Evolutionary conservation across 2,113 vertebrate species (phyloP).

Genomic region (Anhinga anhinga): DNA sequence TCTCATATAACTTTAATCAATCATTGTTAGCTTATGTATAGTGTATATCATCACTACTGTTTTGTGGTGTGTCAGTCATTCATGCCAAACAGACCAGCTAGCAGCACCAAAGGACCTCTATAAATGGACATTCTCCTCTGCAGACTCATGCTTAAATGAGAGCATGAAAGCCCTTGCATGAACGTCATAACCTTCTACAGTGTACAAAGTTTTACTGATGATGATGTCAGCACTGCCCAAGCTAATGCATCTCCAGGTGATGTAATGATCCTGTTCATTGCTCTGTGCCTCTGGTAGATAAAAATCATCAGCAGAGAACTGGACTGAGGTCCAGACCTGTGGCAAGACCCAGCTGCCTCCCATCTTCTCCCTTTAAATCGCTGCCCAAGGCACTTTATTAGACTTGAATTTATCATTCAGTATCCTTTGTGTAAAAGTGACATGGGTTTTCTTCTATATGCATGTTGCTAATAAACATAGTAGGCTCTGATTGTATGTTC

Average conservation of each 20-base stretch:
- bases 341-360: neutral
- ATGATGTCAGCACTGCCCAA: neutral
- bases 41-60: conserved; percentile 13
- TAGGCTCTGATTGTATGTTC: neutral
- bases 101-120: neutral
- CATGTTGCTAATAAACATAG: accelerated
- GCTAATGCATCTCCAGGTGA: neutral
- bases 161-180: neutral
- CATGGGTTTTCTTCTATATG: neutral
- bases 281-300: accelerated
- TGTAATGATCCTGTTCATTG: neutral
- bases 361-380: neutral
- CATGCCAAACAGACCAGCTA: conserved; percentile 44
- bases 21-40: conserved; percentile 22
- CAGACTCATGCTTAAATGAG: conserved; percentile 10
- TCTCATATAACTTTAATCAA: conserved; percentile 52
- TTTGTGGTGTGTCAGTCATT: conserved; percentile 48
- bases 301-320: neutral
- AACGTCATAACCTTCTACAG: neutral
- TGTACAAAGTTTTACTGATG: neutral
- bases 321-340: neutral
- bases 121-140: neutral
- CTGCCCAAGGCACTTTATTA: neutral
- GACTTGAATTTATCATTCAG: neutral
- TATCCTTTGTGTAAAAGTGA: neutral